Base-by-base conservation (phyloP, 92 coral and sea anemone genomes). In the Porites lobata region DNA sequence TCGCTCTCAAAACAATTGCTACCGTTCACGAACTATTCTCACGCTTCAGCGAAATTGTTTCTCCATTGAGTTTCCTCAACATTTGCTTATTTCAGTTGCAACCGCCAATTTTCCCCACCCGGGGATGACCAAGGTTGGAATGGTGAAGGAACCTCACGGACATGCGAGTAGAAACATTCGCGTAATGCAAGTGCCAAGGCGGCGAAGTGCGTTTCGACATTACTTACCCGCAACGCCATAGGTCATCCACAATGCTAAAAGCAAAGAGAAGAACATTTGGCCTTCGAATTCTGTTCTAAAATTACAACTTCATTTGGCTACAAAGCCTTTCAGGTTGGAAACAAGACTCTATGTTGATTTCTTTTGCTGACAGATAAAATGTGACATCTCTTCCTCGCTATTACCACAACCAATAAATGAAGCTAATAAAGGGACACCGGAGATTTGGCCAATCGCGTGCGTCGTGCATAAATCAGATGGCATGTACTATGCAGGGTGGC, bases 401-500 rank as follows among this genome's bases (percentile, higher is more conserved):
- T 50, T 74, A 84, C 87, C 80, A 73, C 71, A 74, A 74, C 87
- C 87, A 84, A 84, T 84, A 84, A 84, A 74, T 72, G 87, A 85
- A 66, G 83, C 83, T 75, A 76, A 85, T 75, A 65, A 85, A 85
- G 89, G 69, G 68, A 77, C 84, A 65, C 71, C 43, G 53, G 32
- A 66, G 50, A 85, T 32, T 8, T 65, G 58, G 70, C 96, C 96
- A 93, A 93, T 93, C 93, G 76, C 1, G 18, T 73, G 26, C 75
- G 22, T 24, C 43, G 72, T 75, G 82, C 83, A 69, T 82, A 68
- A 93, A 86, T 90, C 90, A 89, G 78, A 74, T 71, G 94, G 82
- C 94, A 91, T 87, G 89, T 87, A 87, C 76, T 71, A 92, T 89
- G 65, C 84, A 82, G 32, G 47, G 80, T 51, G 13, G 22, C 90